These are phyloP conservation scores for Linyphia triangularis DNA, from an alignment of 2,888 invertebrate species.

Conservation along the genomic window DNA sequence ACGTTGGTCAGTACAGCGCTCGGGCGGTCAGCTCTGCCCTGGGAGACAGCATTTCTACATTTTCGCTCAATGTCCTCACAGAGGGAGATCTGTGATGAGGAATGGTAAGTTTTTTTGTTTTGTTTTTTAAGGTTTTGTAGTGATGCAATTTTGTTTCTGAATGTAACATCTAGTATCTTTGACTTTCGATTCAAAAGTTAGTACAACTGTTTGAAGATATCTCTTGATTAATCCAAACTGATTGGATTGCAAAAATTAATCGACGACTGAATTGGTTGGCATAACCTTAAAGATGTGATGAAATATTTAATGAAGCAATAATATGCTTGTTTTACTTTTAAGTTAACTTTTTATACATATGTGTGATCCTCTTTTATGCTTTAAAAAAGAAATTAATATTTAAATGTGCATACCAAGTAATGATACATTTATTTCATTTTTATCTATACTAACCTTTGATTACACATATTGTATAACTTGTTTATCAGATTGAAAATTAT, in stretches of 20 bases:
- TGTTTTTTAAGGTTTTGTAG: neutral
- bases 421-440: neutral
- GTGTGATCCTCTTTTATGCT: too few species aligned
- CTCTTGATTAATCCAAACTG: too few species aligned
- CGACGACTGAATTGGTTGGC: too few species aligned
- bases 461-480: too few species aligned
- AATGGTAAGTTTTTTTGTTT: constrained; percentile 1
- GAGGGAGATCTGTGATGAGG: constrained; percentile 76
- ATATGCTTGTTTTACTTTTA: too few species aligned
- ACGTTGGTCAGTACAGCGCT: constrained; percentile 93
- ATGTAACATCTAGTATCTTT: neutral
- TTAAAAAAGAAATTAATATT: too few species aligned
- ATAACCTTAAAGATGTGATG: too few species aligned
- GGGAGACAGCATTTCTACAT: constrained; percentile 87
- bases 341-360: too few species aligned
- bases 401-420: too few species aligned
- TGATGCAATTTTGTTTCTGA: neutral
- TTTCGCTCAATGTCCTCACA: constrained; percentile 88
- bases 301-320: too few species aligned
- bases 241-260: too few species aligned
- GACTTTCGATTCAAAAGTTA: neutral
- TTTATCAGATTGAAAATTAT: neutral
- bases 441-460: neutral
- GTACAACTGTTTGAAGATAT: too few species aligned
- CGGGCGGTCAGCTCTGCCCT: constrained; percentile 89